These are phyloP conservation scores for Lordiphosa andalusiaca DNA, from an alignment of 2,888 invertebrate genomes.

Conservation along the genomic window DNA sequence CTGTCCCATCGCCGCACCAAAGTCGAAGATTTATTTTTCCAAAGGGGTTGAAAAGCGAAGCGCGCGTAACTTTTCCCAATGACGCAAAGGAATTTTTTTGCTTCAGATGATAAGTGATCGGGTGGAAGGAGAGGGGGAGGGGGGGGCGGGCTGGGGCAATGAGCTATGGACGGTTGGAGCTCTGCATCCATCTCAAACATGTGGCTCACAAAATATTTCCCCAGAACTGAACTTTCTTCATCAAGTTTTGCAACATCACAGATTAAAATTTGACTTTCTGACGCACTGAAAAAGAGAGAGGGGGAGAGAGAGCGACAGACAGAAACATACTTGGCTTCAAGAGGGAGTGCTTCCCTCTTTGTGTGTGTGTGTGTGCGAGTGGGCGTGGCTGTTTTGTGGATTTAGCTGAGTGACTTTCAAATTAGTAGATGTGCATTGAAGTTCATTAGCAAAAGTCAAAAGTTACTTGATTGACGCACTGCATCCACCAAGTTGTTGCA, in stretches of 20 bases:
- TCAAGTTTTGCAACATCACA: constrained; percentile 71
- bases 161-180: constrained; percentile 45
- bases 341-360: constrained; percentile 3
- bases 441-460: constrained; percentile 64
- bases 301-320: background rate
- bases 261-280: constrained; percentile 75
- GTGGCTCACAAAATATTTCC: constrained; percentile 44
- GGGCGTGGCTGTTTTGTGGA: constrained; percentile 49
- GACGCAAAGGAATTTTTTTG: constrained; percentile 47
- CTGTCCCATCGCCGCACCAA: constrained; percentile 32
- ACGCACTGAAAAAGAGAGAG: constrained; percentile 39
- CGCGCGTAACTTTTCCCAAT: constrained; percentile 63
- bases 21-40: constrained; percentile 62
- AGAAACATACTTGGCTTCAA: constrained; percentile 35
- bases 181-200: constrained; percentile 48
- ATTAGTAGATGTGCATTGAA: constrained; percentile 62
- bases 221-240: constrained; percentile 61
- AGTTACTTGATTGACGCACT: constrained; percentile 64
- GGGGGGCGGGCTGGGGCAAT: constrained; percentile 27
- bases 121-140: too few relatives aligned
- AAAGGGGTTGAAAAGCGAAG: constrained; percentile 13
- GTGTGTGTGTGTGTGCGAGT: constrained; percentile 10
- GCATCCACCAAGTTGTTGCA: constrained; percentile 31
- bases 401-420: constrained; percentile 71
- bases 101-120: constrained; percentile 22